phyloP scores from a whole-genome alignment of 2,113 vertebrate species.

The Mormyrus lacerda region DNA sequence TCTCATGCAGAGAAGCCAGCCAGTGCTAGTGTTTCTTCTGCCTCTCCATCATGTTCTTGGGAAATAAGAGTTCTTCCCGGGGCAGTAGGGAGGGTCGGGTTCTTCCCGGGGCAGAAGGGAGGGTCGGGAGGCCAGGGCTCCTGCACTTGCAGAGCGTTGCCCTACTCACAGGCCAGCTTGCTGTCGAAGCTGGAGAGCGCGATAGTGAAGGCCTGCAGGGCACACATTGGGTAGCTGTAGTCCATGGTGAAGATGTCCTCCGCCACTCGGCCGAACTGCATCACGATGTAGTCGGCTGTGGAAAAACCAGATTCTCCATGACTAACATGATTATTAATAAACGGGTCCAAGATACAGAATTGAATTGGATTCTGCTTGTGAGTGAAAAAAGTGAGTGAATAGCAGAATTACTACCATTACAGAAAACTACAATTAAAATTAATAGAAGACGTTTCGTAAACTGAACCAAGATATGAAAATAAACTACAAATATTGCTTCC shows the following conservation, averaged over 20 bases:
- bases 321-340: not conserved
- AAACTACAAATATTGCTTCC: not conserved
- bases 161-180: conserved; percentile 95
- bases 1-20: not conserved
- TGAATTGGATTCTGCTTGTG: not conserved
- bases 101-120: not conserved
- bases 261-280: conserved; percentile 98
- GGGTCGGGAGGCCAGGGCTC: not conserved
- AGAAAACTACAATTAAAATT: not conserved
- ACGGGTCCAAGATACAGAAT: not conserved
- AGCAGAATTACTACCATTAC: not conserved
- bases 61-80: not conserved
- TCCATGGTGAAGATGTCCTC: conserved; percentile 99
- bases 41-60: not conserved
- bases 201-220: conserved; percentile 94
- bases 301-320: conserved; percentile 1
- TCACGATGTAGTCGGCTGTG: conserved; percentile 96
- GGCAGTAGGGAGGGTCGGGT: not conserved
- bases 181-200: conserved; percentile 98
- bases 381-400: not conserved
- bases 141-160: conserved; percentile 12
- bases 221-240: conserved; percentile 98
- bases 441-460: not conserved
- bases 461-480: not conserved
- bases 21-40: not conserved